Base-by-base conservation (phyloP, 2,888 invertebrate species). In the Hirudinaria manillensis region DNA sequence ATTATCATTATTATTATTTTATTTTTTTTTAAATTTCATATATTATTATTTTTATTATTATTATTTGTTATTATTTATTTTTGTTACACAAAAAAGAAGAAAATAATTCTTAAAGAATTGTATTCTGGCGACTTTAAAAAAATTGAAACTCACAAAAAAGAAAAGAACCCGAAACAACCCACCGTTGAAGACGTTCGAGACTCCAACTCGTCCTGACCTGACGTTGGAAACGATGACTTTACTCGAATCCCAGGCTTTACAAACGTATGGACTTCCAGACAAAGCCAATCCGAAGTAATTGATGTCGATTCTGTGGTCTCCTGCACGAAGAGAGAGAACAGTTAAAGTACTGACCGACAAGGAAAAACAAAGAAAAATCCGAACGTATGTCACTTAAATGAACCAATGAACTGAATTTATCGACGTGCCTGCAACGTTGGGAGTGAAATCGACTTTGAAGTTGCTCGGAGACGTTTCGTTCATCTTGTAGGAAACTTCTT, bases 201-300 rank as follows among this genome's bases (percentile, higher is more conserved):
- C 61, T 3, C 76, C 75, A n/a, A 78, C 61, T 0, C 75, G 55
- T 13, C 79, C 79, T 10, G 76, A 75, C 16, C 36, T 67, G 29
- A 80, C 68, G 65, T 76, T 76, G 67, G 76, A 90, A 4, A 91
- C 88, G 76, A 89, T 85, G 51, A 92, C 90, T n/a, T 72, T 75
- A 29, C 34, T 27, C 2, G 81, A 80, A 77, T 83, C 81, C 78
- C 83, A 99, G 16, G 95, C 96, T 84, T 96, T 96, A 74, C 96
- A 91, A 32, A 94, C 87, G 85, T 97, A 97, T 19, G 98, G 98
- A 83, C 94, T 94, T 70, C 96, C 97, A 84, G 92, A 93, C 0
- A 98, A 82, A 32, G 83, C 82, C 51, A 79, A 91, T 51, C 83
- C 84, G 71, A 80, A 82, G 80, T 83, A 85, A 70, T 80, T 79